phyloP scores from a whole-genome alignment of 2,888 invertebrate genomes.

The Nymphalis polychloros region DNA sequence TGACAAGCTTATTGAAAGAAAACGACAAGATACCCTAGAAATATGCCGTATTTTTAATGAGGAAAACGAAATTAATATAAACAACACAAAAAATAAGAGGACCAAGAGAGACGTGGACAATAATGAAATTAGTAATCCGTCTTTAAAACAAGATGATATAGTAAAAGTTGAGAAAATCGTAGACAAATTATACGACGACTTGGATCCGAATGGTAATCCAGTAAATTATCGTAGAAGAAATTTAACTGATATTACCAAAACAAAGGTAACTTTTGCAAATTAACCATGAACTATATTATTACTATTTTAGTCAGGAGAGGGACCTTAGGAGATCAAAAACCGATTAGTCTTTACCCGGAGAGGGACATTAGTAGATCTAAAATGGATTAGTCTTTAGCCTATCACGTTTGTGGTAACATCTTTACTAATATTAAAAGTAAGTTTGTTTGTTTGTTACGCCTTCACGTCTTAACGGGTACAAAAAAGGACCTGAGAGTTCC shows the following conservation, averaged over 20 bases:
- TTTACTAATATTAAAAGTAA: no score
- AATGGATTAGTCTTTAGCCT: no score
- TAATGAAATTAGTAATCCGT: conserved; percentile 32
- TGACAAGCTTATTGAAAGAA: conserved; percentile 57
- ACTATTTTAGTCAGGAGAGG: no score
- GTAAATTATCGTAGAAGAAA: conserved; percentile 52
- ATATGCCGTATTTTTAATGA: conserved; percentile 66
- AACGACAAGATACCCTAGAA: conserved; percentile 68
- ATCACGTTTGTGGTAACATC: no score
- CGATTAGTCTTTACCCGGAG: no score
- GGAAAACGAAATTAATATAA: conserved; percentile 46
- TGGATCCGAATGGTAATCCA: conserved; percentile 47
- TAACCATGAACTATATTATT: neutral
- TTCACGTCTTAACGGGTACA: no score
- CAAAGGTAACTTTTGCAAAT: conserved; percentile 32
- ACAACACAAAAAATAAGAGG: conserved; percentile 12
- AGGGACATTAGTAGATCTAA: no score
- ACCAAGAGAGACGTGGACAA: conserved; percentile 29
- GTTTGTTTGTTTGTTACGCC: no score
- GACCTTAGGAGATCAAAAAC: no score
- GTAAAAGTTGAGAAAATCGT: conserved; percentile 61
- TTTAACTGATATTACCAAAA: conserved; percentile 33
- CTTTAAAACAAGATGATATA: conserved; percentile 47
- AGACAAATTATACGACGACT: conserved; percentile 66
- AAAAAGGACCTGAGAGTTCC: no score